These are phyloP conservation scores for Cerastis rubricosa DNA, from an alignment of 2,888 invertebrate genomes.

Conservation along the genomic window DNA sequence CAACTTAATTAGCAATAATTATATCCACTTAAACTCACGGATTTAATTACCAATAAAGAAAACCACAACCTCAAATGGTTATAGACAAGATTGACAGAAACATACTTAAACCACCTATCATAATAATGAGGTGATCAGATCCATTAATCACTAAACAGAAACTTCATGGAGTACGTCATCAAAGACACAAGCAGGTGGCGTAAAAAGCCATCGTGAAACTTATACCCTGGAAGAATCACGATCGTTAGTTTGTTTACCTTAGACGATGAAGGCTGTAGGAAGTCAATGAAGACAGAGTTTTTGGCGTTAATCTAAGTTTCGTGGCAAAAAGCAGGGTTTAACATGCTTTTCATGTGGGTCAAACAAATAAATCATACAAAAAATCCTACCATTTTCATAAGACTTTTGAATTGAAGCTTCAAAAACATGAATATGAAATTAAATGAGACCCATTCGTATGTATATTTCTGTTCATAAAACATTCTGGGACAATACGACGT, in stretches of 20 bases:
- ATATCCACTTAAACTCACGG: neutral
- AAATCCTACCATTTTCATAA: conserved; percentile 21
- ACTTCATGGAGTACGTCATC: neutral
- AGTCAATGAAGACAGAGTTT: neutral
- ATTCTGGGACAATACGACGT: conserved; percentile 63
- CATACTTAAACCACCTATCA: neutral
- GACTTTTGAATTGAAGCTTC: conserved; percentile 47
- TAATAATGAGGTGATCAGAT: neutral
- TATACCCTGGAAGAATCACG: neutral
- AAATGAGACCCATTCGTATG: conserved; percentile 54
- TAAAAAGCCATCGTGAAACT: neutral
- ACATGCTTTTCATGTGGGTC: neutral
- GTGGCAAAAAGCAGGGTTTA: neutral
- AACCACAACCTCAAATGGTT: neutral
- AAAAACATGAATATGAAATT: conserved; percentile 62
- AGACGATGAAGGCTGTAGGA: neutral
- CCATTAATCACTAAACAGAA: neutral
- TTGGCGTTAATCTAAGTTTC: neutral
- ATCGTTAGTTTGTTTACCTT: neutral
- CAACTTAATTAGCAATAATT: neutral
- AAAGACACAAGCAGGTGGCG: neutral
- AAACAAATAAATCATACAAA: conserved; percentile 14
- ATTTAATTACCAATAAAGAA: neutral
- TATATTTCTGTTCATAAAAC: conserved; percentile 59
- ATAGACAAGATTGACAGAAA: neutral